Evolutionary conservation across 2,113 vertebrate genomes (phyloP).

Genomic region (Micromys minutus): DNA sequence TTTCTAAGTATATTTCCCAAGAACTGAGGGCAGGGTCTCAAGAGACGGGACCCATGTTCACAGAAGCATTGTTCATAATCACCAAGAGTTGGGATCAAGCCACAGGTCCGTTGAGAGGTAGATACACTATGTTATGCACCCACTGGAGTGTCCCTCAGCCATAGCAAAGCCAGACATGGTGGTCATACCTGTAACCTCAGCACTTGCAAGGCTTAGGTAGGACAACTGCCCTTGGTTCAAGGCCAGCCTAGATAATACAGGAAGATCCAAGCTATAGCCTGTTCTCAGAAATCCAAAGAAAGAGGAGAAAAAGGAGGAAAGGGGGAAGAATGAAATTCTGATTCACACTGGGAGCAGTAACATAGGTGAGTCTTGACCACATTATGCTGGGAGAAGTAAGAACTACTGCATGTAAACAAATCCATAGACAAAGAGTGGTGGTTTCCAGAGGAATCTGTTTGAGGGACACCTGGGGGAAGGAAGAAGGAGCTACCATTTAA

Average conservation of each 20-base stretch:
- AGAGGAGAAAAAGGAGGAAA: neutral
- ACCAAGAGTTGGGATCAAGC: neutral
- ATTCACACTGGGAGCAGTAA: neutral
- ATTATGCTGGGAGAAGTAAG: constrained; percentile 8
- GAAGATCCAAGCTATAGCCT: no score
- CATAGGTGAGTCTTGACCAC: neutral
- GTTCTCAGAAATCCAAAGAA: neutral
- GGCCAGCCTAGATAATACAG: neutral
- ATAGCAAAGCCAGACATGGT: neutral
- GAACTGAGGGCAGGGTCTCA: neutral
- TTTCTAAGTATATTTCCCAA: neutral
- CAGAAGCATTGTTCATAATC: neutral
- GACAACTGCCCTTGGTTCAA: neutral
- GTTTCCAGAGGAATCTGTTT: neutral
- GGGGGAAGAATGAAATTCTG: neutral
- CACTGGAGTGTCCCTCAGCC: neutral
- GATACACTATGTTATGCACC: neutral
- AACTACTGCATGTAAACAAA: neutral
- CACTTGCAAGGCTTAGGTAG: neutral
- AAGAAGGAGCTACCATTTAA: neutral
- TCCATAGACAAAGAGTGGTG: neutral
- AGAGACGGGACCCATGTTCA: neutral
- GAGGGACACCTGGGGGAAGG: neutral
- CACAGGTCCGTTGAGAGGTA: neutral
- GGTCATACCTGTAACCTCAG: neutral